phyloP scores from a whole-genome alignment of 2,797 vertebrate genomes.

The Sparidentex hasta region DNA sequence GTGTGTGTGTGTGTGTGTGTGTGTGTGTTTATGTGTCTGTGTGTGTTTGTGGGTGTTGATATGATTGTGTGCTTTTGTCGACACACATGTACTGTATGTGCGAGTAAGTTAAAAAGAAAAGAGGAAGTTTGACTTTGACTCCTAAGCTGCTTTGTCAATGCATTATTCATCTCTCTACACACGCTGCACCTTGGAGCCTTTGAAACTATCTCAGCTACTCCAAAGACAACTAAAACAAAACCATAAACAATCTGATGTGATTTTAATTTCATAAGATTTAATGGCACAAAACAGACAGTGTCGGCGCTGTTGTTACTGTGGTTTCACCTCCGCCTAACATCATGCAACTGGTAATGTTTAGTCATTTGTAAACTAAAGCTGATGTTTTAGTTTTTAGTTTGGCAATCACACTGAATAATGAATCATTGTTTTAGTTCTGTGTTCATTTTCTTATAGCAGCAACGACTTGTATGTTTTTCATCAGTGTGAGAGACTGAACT shows the following conservation, averaged over 20 bases:
- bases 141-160: constrained; percentile 73
- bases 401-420: not conserved
- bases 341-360: not conserved
- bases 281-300: constrained; percentile 30
- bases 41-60: constrained; percentile 35
- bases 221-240: constrained; percentile 63
- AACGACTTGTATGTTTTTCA: not conserved
- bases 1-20: constrained; percentile 34
- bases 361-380: not conserved
- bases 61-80: constrained; percentile 64
- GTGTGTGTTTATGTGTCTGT: constrained; percentile 7
- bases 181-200: constrained; percentile 57
- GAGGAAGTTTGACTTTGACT: constrained; percentile 72
- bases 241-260: constrained; percentile 33
- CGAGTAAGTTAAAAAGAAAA: constrained; percentile 66
- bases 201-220: constrained; percentile 62
- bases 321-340: constrained; percentile 6
- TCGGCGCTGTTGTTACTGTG: constrained; percentile 1
- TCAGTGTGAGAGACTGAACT: not conserved
- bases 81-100: constrained; percentile 64
- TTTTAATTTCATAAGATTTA: constrained; percentile 23
- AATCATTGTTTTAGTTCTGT: not conserved
- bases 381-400: constrained; percentile 3
- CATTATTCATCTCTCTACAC: constrained; percentile 73
- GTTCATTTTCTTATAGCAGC: constrained; percentile 4